Conservation (phyloP, 2,888 invertebrate genomes). For the Philhelius pedissequus region DNA sequence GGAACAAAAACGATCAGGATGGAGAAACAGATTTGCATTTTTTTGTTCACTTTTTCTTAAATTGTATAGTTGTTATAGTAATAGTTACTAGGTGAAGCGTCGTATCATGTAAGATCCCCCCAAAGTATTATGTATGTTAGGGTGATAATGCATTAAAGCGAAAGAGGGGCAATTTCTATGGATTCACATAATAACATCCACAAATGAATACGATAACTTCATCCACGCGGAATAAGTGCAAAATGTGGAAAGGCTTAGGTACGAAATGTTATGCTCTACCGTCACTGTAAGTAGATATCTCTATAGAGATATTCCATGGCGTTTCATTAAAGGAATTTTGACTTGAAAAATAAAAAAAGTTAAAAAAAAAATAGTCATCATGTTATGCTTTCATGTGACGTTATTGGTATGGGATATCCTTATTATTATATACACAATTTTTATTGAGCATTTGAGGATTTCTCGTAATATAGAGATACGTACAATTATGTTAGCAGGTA, state of each 20-base stretch:
- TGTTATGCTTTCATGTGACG: neutral
- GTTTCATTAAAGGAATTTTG: neutral
- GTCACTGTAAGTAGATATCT: neutral
- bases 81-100: too few relatives aligned
- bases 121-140: too few relatives aligned
- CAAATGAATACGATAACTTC: constrained; percentile 28
- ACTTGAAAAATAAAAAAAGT: neutral
- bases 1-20: too few relatives aligned
- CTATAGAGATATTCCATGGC: too few relatives aligned
- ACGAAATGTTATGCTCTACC: neutral
- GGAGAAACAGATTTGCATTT: too few relatives aligned
- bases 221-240: constrained; percentile 40
- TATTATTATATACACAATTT: neutral
- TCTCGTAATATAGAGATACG: neutral
- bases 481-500: too few relatives aligned
- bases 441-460: neutral
- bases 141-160: neutral
- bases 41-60: too few relatives aligned
- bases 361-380: neutral
- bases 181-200: neutral
- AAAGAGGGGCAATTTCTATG: neutral
- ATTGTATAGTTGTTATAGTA: too few relatives aligned
- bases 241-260: constrained; percentile 3
- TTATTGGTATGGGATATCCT: neutral
- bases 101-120: too few relatives aligned